These are phyloP conservation scores for Ceratosolen fusciceps DNA, from an alignment of 1,140 invertebrate genomes.

Conservation along the genomic window DNA sequence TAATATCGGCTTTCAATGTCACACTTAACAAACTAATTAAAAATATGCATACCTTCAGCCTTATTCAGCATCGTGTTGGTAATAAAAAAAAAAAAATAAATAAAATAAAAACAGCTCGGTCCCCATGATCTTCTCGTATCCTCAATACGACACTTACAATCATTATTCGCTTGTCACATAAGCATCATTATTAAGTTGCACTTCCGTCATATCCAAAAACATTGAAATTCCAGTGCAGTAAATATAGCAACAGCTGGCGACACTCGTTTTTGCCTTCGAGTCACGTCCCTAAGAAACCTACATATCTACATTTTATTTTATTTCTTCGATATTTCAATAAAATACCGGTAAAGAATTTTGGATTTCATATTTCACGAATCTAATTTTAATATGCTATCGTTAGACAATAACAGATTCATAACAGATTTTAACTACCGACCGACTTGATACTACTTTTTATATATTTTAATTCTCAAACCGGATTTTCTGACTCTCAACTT, in stretches of 20 bases:
- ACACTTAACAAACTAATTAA: conserved; percentile 34
- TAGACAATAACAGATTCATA: no score
- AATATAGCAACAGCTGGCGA: conserved; percentile 67
- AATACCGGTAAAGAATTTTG: conserved; percentile 59
- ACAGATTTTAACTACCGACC: no score
- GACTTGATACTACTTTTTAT: no score
- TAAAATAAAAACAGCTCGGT: not conserved
- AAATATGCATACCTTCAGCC: conserved; percentile 26
- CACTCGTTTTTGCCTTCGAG: conserved; percentile 62
- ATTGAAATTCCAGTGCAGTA: conserved; percentile 54
- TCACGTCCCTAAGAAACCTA: conserved; percentile 60
- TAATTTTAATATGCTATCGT: no score
- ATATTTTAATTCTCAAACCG: no score
- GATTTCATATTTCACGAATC: conserved; percentile 10
- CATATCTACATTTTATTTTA: conserved; percentile 66
- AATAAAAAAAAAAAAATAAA: no score
- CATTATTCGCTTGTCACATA: not conserved
- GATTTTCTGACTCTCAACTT: no score
- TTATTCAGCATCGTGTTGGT: conserved; percentile 17
- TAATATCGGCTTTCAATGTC: conserved; percentile 39
- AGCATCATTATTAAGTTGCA: conserved; percentile 38
- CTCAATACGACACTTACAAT: no score
- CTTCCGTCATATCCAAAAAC: conserved; percentile 30
- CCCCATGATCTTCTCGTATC: not conserved
- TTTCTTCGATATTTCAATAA: conserved; percentile 62